Evolutionary conservation across 2,797 vertebrate genomes (phyloP), one percentile per base, ranked within the genome.

Genomic region (Arnoldichthys spilopterus): DNA sequence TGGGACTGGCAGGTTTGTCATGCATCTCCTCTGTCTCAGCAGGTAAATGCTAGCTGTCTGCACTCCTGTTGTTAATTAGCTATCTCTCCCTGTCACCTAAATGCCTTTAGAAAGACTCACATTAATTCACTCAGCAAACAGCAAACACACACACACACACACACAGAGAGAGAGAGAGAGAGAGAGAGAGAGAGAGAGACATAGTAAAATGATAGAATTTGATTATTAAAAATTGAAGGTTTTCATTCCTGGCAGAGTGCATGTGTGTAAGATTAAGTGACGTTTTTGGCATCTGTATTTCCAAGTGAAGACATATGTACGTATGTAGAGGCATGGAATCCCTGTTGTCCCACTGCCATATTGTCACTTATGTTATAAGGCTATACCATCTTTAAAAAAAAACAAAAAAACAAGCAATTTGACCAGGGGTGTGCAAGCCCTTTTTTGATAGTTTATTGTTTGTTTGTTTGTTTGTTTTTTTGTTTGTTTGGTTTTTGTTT

Each of bases 1-100:
- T 70, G 68, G 49, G 69, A 56, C 71, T 76, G 76, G 62, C 68
- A 81, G 75, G 24, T 72, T 78, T 66, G 78, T 47, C 32, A 58
- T 24, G 63, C 74, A 56, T 81, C 84, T 76, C 34, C 32, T 43
- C 51, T 53, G 70, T 76, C 76, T 82, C 68, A 78, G 77, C 67
- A 37, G 79, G 72, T 80, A 84, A 83, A 81, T 80, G 83, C 73
- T 79, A 64, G 79, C 85, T 85, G 78, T 82, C 83, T 79, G 80
- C 47, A 53, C 72, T 82, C 61, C 84, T 78, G 71, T 80, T 87
- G 85, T 86, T 90, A 89, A 89, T 90, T 90, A 88, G 67, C 64
- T 82, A 80, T 84, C 85, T 86, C 80, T 72, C 82, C 80, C 80
- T 86, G 83, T 86, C 85, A 83, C 74, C 72, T 51, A 75, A 63